Evolutionary conservation across 2,113 vertebrate genomes (phyloP), one percentile per base, ranked within the genome.

Genomic region (Turnix velox): DNA sequence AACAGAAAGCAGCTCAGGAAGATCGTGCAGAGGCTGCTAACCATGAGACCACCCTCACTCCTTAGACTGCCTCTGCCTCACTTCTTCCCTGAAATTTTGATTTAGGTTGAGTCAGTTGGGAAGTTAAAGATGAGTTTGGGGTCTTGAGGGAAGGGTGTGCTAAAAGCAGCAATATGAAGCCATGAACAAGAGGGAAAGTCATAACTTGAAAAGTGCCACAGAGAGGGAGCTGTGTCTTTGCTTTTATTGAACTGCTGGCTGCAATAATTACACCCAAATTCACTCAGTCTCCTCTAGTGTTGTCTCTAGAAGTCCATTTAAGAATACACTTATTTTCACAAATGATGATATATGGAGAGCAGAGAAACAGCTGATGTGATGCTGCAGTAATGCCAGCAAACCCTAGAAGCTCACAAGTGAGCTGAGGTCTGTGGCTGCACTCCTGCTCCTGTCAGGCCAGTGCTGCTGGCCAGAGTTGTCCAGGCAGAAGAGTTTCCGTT

Each of bases 221-320:
- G 35, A 30, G 79, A 90, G 88, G 30, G 72, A 95, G 52, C 84
- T 54, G 39, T 84, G 67, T 75, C 59, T 92, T 80, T 86, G 75
- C 58, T 93, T 93, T 91, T 92, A 90, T 90, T 88, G 93, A 96
- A 46, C 94, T 92, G 72, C 46, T 88, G 88, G 46, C 94, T 92
- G 72, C 92, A 80, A 80, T 93, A 95, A 94, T 90, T 94, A 83
- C 59, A 66, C 67, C 51, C 14, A 24, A 86, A 94, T 95, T 88
- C 88, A 87, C 79, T 93, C 77, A 40, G 58, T 88, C 79, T 85
- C 75, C 79, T 18, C 1, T 90, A 91, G 89, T 27, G 76, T 16
- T 94, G 75, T 95, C 90, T 95, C 67, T 85, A 90, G 93, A 90
- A 93, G 79, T 88, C 90, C 71, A 77, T 96, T 96, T 93, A 92